Conservation (phyloP, 2,113 vertebrate species). For the Hylia prasina region DNA sequence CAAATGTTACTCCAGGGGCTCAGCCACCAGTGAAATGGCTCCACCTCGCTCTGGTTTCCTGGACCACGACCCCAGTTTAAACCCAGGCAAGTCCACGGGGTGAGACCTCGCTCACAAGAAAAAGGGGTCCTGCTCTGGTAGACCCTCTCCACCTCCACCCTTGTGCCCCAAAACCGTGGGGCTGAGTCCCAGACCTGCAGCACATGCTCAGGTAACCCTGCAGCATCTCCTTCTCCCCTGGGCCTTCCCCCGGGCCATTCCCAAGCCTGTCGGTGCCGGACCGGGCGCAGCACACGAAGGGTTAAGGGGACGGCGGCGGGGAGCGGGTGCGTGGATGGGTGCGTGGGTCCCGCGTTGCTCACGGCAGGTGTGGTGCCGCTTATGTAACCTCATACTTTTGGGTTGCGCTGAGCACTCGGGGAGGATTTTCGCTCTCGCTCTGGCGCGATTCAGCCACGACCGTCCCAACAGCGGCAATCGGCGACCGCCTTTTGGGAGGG, state of each 20-base stretch:
- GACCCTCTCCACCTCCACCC: not conserved
- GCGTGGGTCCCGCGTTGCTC: conserved; percentile 26
- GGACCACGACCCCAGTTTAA: not conserved
- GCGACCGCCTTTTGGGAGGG: conserved; percentile 1
- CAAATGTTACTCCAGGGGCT: not conserved
- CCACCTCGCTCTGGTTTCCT: not conserved
- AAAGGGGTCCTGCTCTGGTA: not conserved
- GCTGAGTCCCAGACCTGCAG: not conserved
- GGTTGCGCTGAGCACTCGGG: not conserved
- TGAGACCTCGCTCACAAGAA: accelerated
- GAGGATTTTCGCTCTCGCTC: not conserved
- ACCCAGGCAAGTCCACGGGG: accelerated
- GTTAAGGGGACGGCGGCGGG: not conserved
- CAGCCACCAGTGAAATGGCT: accelerated
- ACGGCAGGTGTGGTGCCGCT: conserved; percentile 34
- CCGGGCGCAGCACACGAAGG: accelerated
- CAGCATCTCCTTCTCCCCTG: not conserved
- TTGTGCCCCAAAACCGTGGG: not conserved
- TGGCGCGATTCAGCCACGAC: not conserved
- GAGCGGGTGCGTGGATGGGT: not conserved
- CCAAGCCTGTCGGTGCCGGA: accelerated
- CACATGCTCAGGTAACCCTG: accelerated
- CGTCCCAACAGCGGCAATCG: not conserved
- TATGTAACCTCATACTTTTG: conserved; percentile 31
- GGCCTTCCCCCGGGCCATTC: not conserved